Evolutionary conservation across 2,113 vertebrate species (phyloP).

Genomic region (Protobothrops flavoviridis): DNA sequence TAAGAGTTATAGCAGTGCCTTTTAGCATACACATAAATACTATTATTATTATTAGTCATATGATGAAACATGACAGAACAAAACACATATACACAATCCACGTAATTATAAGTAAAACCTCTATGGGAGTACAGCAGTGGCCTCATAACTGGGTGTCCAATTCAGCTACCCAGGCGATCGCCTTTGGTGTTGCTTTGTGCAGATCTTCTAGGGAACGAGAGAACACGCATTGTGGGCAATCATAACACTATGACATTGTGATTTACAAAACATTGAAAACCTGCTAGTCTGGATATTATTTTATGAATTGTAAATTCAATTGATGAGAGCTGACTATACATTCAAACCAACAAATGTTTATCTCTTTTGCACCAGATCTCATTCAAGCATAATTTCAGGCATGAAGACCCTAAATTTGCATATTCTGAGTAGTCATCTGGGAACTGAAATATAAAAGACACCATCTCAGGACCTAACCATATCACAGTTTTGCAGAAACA

Average conservation of each 20-base stretch:
- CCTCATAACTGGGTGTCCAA: background rate
- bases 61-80: too few species aligned
- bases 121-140: background rate
- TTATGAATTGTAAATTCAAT: background rate
- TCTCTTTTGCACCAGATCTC: background rate
- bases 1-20: too few species aligned
- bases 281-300: background rate
- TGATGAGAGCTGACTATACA: background rate
- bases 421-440: background rate
- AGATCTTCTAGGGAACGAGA: background rate
- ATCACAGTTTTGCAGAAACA: background rate
- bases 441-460: background rate
- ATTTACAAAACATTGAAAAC: background rate
- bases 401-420: background rate
- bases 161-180: background rate
- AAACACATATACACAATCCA: background rate
- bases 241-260: background rate
- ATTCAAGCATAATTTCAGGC: background rate
- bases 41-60: too few species aligned
- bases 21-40: too few species aligned
- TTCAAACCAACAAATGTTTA: background rate
- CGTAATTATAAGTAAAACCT: background rate
- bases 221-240: background rate
- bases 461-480: background rate
- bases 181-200: background rate